These are phyloP conservation scores for Brachyptera risi DNA, from an alignment of 2,888 invertebrate species.

Conservation along the genomic window DNA sequence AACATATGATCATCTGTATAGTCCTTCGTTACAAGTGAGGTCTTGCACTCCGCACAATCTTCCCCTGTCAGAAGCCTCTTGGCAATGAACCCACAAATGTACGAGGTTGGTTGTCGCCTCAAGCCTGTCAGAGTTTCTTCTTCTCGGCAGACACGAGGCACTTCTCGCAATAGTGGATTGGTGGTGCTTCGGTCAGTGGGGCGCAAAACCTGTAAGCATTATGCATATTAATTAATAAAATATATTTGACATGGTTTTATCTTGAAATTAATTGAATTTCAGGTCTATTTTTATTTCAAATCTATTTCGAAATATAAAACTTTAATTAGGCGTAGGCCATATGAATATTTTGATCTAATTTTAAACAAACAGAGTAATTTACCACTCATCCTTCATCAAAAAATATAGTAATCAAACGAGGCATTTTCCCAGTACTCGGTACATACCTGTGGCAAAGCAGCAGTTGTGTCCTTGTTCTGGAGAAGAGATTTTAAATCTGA, in stretches of 20 bases:
- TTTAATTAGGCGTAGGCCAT: too few species aligned
- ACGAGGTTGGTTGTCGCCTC: neutral
- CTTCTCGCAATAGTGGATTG: neutral
- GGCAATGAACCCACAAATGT: neutral
- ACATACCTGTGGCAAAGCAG: neutral
- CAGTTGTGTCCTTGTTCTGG: neutral
- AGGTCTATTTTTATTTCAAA: neutral
- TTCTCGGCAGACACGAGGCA: neutral
- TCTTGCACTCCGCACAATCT: neutral
- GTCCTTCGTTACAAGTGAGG: neutral
- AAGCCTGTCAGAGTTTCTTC: neutral
- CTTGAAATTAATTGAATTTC: neutral
- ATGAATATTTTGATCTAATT: too few species aligned
- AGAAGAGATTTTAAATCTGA: neutral
- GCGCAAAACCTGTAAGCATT: neutral
- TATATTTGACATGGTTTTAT: neutral
- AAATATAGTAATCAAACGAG: too few species aligned
- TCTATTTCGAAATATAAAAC: too few species aligned
- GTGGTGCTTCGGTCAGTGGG: neutral
- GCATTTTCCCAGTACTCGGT: too few species aligned
- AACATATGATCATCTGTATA: neutral
- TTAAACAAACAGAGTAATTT: too few species aligned
- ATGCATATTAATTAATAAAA: neutral
- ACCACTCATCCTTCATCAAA: too few species aligned
- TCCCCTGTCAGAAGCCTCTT: neutral